Percentiles rank a stretch among this genome's conserved stretches.
These are phyloP conservation scores for Basileuterus tristriatus DNA, from an alignment of 2,797 vertebrate species.

Conservation along the genomic window DNA sequence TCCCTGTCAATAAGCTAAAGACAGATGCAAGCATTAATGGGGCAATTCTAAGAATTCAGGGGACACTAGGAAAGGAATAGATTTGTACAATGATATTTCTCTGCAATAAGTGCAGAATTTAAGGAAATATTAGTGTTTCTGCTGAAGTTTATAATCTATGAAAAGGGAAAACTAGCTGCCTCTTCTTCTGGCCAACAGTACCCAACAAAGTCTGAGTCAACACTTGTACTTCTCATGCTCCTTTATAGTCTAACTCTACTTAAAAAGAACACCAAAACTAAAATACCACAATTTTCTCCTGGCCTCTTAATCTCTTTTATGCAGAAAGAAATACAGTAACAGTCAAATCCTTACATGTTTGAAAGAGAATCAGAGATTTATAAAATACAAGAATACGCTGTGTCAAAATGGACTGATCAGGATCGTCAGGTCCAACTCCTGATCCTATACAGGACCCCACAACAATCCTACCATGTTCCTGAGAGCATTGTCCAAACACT, in stretches of 20 bases:
- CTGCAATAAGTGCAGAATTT: neutral
- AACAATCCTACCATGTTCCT: no score
- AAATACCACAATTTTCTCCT: neutral
- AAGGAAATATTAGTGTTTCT: neutral
- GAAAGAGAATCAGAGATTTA: neutral
- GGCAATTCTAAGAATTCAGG: neutral
- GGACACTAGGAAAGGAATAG: neutral
- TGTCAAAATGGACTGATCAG: accelerated
- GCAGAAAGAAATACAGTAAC: neutral
- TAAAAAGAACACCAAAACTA: neutral
- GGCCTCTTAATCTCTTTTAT: neutral
- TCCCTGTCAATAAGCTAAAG: neutral
- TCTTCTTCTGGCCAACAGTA: neutral
- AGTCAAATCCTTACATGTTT: neutral
- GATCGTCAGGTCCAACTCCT: neutral
- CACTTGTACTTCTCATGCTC: neutral
- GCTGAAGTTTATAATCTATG: neutral
- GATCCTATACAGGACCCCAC: accelerated
- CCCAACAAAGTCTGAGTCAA: neutral
- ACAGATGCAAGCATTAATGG: neutral
- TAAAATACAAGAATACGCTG: neutral
- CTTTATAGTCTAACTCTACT: neutral
- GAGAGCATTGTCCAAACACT: neutral
- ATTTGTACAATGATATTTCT: neutral
- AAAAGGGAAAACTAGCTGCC: neutral